Evolutionary conservation across 2,797 vertebrate genomes (phyloP).

Genomic region (Microchirus variegatus): DNA sequence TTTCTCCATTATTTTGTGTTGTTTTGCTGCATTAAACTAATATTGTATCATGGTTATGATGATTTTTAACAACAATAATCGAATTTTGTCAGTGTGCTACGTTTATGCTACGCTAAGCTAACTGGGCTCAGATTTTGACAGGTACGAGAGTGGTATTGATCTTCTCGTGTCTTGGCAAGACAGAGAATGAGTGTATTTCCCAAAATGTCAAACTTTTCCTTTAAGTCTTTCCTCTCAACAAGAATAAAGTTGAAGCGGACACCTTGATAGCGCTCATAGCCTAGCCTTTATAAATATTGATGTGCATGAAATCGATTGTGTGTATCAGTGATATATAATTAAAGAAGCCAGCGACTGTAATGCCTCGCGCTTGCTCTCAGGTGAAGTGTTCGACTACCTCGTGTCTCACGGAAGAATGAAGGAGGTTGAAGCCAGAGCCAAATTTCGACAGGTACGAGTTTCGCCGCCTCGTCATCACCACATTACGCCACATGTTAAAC

Average conservation of each 20-base stretch:
- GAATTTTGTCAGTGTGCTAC: background rate
- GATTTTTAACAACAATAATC: no score
- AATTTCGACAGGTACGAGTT: constrained; percentile 88
- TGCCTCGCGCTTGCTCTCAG: constrained; percentile 63
- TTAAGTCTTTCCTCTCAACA: background rate
- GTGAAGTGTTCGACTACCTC: constrained; percentile 96
- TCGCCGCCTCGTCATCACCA: background rate
- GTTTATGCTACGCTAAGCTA: background rate
- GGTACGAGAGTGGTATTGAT: no score
- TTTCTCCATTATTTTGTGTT: no score
- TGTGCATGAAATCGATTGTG: constrained; percentile 17
- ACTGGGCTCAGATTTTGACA: no score
- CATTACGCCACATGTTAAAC: background rate
- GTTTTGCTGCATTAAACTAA: no score
- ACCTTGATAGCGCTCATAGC: background rate
- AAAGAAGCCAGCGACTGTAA: background rate
- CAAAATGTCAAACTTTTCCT: constrained; percentile 13
- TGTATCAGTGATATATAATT: background rate
- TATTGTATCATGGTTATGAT: no score
- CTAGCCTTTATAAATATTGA: constrained; percentile 14
- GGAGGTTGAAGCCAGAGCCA: constrained; percentile 94
- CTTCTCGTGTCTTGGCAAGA: background rate
- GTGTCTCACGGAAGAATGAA: constrained; percentile 96
- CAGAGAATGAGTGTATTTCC: background rate
- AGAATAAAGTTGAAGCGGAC: constrained; percentile 6